These are phyloP conservation scores for Procavia capensis DNA, from an alignment of 2,113 vertebrate species.

Conservation along the genomic window DNA sequence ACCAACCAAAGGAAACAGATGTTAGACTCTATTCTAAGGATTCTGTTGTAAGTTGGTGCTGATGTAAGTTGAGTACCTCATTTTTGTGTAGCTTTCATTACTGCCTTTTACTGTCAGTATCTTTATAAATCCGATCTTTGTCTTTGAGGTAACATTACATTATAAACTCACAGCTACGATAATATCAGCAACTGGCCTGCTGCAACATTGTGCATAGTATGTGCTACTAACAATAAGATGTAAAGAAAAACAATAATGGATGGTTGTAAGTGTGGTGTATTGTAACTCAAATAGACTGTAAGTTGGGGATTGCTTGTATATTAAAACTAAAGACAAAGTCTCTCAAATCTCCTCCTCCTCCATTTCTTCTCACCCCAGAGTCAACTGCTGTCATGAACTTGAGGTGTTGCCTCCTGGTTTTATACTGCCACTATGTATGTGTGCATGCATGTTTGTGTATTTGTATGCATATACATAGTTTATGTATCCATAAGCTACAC, in stretches of 20 bases:
- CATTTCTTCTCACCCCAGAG: not conserved
- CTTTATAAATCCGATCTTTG: not conserved
- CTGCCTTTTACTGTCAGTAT: not conserved
- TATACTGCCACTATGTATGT: not conserved
- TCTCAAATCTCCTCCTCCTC: rapidly evolving
- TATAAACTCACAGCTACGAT: not conserved
- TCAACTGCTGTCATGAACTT: not conserved
- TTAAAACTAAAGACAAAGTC: not conserved
- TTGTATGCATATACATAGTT: not conserved
- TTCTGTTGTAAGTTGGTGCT: not conserved
- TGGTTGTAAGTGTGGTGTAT: no score
- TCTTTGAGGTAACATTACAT: not conserved
- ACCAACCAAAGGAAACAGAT: rapidly evolving
- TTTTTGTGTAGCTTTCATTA: not conserved
- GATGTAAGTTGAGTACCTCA: not conserved
- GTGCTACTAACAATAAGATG: not conserved
- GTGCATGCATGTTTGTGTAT: no score
- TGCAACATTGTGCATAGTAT: not conserved
- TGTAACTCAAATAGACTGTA: no score
- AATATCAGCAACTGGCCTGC: not conserved
- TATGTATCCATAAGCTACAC: not conserved
- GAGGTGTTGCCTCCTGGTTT: not conserved
- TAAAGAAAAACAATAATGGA: no score
- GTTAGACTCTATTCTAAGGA: not conserved
- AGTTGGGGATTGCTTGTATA: not conserved